A percentile compares a stretch with the other conserved stretches of the same genome.
These are phyloP conservation scores for Mechanitis mazaeus DNA, from an alignment of 2,888 invertebrate genomes.

Conservation along the genomic window DNA sequence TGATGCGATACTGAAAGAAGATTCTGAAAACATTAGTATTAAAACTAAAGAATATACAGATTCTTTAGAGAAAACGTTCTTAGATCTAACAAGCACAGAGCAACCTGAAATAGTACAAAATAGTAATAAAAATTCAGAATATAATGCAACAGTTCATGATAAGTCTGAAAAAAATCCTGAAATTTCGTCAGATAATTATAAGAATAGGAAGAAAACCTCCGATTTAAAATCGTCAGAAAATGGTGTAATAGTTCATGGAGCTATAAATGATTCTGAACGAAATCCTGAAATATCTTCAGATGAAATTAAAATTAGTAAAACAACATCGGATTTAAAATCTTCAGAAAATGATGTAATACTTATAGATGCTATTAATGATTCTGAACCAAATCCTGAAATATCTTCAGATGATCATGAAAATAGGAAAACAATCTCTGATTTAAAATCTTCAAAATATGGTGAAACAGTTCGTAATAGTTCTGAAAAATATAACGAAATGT, in stretches of 20 bases:
- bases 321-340: no score
- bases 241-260: constrained; percentile 10
- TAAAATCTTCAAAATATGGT: constrained; percentile 6
- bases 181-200: no score
- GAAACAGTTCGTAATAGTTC: no score
- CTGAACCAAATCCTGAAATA: no score
- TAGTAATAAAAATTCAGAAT: constrained; percentile 32
- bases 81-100: constrained; percentile 27
- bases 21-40: constrained; percentile 14
- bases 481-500: no score
- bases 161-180: no score
- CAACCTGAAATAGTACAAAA: constrained; percentile 66
- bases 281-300: constrained; percentile 33
- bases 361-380: no score
- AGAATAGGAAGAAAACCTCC: no score
- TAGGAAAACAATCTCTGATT: constrained; percentile 23
- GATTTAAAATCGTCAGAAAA: constrained; percentile 23
- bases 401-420: constrained; percentile 49
- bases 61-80: constrained; percentile 5
- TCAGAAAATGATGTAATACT: no score
- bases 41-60: constrained; percentile 20
- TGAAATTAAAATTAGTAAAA: constrained; percentile 30
- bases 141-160: no score
- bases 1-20: constrained; percentile 3
- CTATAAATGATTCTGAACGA: constrained; percentile 10